Evolutionary conservation across 92 coral and sea anemone species (phyloP).

Genomic region (Bergia sp.): DNA sequence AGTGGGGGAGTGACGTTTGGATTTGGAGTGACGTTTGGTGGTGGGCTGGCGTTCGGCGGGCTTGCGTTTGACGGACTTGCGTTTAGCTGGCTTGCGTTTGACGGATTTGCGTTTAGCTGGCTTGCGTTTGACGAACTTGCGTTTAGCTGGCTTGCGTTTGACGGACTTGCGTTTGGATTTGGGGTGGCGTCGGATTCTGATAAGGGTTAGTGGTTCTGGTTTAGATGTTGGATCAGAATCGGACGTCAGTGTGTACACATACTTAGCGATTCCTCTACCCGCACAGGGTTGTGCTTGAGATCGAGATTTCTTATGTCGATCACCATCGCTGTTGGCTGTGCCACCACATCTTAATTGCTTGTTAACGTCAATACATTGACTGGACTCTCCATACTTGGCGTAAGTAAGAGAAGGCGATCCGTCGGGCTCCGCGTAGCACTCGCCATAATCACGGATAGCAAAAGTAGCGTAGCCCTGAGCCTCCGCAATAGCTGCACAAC

Average conservation of each 20-base stretch:
- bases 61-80: too few relatives aligned
- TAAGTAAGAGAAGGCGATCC: conserved; percentile 21
- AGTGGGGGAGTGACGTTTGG: too few relatives aligned
- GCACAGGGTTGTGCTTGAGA: conserved; percentile 4
- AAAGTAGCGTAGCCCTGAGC: conserved; percentile 48
- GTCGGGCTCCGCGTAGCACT: conserved; percentile 53
- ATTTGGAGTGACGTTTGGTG: too few relatives aligned
- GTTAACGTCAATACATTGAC: neutral
- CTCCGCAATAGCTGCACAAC: conserved; percentile 56
- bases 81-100: too few relatives aligned
- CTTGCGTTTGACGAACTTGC: too few relatives aligned
- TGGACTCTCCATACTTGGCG: neutral
- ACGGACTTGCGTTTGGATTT: too few relatives aligned
- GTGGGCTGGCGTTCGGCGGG: too few relatives aligned
- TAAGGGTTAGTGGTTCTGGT: neutral
- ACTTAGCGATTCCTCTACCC: neutral
- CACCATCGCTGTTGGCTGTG: neutral
- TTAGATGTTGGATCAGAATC: neutral
- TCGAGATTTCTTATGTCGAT: neutral
- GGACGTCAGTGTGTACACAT: neutral
- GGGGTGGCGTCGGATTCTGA: too few relatives aligned
- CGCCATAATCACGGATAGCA: conserved; percentile 63
- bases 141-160: too few relatives aligned
- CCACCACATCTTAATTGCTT: neutral
- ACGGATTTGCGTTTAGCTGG: too few relatives aligned